A percentile compares a stretch with the other conserved stretches of the same genome.
Evolutionary conservation across 1,140 invertebrate species (phyloP).

Genomic region (Danaus plexippus): DNA sequence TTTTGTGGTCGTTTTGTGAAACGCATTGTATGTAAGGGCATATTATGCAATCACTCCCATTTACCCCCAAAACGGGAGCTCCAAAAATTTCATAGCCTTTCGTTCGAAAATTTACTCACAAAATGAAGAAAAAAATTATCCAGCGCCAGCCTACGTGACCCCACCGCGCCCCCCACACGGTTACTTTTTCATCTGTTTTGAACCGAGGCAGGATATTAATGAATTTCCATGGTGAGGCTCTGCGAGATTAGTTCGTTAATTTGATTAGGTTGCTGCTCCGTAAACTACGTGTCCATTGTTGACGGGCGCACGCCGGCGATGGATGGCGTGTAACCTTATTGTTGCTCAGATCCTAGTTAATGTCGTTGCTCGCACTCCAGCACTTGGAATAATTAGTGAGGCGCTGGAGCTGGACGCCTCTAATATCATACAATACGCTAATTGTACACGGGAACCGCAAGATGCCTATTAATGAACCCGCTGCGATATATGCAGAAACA

Average conservation of each 20-base stretch:
- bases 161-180: conserved; percentile 20
- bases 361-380: conserved; percentile 11
- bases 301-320: conserved; percentile 26
- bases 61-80: conserved; percentile 11
- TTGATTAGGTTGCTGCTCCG: conserved; percentile 49
- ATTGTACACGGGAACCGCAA: conserved; percentile 24
- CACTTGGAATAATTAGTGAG: conserved; percentile 30
- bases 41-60: conserved; percentile 12
- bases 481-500: conserved; percentile 9
- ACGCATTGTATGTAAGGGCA: background rate
- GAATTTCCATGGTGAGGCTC: conserved; percentile 57
- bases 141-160: conserved; percentile 17
- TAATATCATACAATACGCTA: conserved; percentile 24
- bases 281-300: conserved; percentile 35
- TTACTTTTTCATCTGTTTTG: conserved; percentile 47
- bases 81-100: conserved; percentile 27
- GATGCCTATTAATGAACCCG: conserved; percentile 19
- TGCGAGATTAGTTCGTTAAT: conserved; percentile 61
- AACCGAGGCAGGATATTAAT: conserved; percentile 62
- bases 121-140: conserved; percentile 23
- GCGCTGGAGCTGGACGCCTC: conserved; percentile 26
- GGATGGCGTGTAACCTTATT: conserved; percentile 13
- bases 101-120: conserved; percentile 29
- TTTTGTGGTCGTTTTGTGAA: too few species aligned
- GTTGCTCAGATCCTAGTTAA: conserved; percentile 25